phyloP scores from a whole-genome alignment of 2,113 vertebrate species.

The Uria aalge region DNA sequence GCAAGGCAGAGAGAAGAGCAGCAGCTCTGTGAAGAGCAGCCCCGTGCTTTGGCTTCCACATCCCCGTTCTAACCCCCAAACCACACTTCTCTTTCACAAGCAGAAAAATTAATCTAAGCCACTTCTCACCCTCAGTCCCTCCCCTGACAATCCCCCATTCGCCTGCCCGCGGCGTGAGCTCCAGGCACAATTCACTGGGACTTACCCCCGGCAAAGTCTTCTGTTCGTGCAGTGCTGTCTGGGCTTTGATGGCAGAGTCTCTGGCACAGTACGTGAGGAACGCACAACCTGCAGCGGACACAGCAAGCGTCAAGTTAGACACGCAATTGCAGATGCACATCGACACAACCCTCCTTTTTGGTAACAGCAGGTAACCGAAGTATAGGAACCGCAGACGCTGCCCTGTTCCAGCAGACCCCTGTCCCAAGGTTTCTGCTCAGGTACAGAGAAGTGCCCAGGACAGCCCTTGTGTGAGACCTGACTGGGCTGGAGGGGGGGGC shows the following conservation, averaged over 20 bases:
- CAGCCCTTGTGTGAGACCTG: background rate
- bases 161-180: background rate
- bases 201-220: slow-evolving; percentile 98
- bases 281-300: slow-evolving; percentile 85
- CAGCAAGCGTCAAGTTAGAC: background rate
- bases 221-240: slow-evolving; percentile 96
- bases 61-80: background rate
- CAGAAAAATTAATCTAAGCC: background rate
- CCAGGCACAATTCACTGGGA: background rate
- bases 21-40: background rate
- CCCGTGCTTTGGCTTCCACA: background rate
- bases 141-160: background rate
- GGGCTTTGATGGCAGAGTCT: slow-evolving; percentile 97
- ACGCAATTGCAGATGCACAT: background rate
- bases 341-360: background rate
- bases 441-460: background rate
- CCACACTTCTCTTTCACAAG: background rate
- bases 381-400: background rate
- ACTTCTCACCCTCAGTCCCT: background rate
- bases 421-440: background rate
- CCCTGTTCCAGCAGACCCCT: background rate
- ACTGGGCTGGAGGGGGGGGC: no score
- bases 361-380: background rate
- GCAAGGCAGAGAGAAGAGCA: background rate
- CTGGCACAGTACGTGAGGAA: slow-evolving; percentile 98